A percentile compares a stretch with the other conserved stretches of the same genome.
Evolutionary conservation across 2,888 invertebrate species (phyloP).

Genomic region (Eupsilia transversa): DNA sequence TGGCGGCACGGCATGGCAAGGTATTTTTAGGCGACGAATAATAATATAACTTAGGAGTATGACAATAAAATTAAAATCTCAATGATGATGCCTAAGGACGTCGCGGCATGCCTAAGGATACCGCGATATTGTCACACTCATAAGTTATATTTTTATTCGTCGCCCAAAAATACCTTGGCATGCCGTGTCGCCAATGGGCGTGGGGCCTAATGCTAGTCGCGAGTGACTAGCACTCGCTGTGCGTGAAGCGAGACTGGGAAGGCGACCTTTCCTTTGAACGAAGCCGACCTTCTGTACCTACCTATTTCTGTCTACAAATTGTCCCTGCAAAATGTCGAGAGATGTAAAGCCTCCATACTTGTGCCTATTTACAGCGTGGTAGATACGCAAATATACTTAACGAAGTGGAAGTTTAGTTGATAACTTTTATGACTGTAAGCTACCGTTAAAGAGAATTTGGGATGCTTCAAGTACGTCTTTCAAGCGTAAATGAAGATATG

Average conservation of each 20-base stretch:
- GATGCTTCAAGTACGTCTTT: conserved; percentile 16
- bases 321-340: conserved; percentile 31
- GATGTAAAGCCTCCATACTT: conserved; percentile 18
- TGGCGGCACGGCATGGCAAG: too few relatives aligned
- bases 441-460: conserved; percentile 34
- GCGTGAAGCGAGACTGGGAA: too few relatives aligned
- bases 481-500: conserved; percentile 21
- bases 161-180: too few relatives aligned
- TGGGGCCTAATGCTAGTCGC: not conserved
- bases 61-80: too few relatives aligned
- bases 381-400: conserved; percentile 47
- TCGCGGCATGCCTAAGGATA: too few relatives aligned
- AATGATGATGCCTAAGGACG: too few relatives aligned
- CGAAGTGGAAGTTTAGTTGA: conserved; percentile 45
- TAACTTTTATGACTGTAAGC: conserved; percentile 47
- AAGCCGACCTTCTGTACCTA: conserved; percentile 5
- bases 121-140: too few relatives aligned
- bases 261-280: too few relatives aligned
- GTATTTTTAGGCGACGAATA: too few relatives aligned
- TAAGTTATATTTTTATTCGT: too few relatives aligned
- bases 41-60: too few relatives aligned
- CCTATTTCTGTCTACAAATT: conserved; percentile 38
- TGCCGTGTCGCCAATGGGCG: too few relatives aligned
- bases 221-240: not conserved
- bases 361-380: conserved; percentile 2